Evolutionary conservation across 1,140 invertebrate genomes (phyloP), one percentile per base, ranked within the genome.

Genomic region (Drosophila prosaltans): DNA sequence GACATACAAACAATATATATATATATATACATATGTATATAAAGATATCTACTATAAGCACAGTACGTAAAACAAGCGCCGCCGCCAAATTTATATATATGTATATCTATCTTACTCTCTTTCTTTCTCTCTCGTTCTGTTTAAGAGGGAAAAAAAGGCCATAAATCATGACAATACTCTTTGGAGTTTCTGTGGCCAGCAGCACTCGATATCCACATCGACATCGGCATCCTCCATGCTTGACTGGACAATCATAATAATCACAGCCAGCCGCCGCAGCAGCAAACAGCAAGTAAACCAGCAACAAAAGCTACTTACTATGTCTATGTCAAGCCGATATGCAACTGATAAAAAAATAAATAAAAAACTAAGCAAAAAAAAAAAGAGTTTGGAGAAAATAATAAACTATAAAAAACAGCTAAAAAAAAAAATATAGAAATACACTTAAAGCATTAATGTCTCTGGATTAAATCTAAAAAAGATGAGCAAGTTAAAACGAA

Each of bases 161-260:
- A 88, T 86, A 86, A 86, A 86, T 86, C 83, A 88, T 86, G 70
- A 43, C 82, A 69, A 83, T 77, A 77, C 32, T 69, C 62, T 69
- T 63, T 63, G 62, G 28, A 32, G 28, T 43, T 28, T 21, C 64
- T 75, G 45, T 69, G 66, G 81, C 81, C 74, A 67, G 45, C 70
- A 68, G 69, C 69, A 69, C 54, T 65, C 45, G 73, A 62, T 63
- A 73, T 74, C 51, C 65, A 54, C 48, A 60, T 63, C 43, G 60
- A 40, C 63, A 62, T 58, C 65, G 79, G 61, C 79, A 88, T 77
- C 76, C 80, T 86, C 80, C 83, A 86, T 86, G 83, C 83, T 88
- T 86, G 83, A 88, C 83, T 86, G 83, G 83, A 86, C 83, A 86
- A 86, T 86, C 83, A 86, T 86, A 86, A 86, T 86, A 86, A 86